A percentile compares a stretch with the other conserved stretches of the same genome.
These are phyloP conservation scores for Pseudococcus longispinus DNA, from an alignment of 2,888 invertebrate genomes.

Conservation along the genomic window DNA sequence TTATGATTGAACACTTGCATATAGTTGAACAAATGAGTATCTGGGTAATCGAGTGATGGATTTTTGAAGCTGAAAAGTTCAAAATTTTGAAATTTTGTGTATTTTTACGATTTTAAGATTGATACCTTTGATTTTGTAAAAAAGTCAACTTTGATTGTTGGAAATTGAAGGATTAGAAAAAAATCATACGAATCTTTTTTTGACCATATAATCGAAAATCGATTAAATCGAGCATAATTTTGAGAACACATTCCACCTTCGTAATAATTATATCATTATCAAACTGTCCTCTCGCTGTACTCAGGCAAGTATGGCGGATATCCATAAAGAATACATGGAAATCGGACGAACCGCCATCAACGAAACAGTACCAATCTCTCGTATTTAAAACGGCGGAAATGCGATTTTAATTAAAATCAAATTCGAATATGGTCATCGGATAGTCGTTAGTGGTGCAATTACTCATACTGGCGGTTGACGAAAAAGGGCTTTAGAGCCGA, in stretches of 20 bases:
- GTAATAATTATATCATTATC: not conserved
- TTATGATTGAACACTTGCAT: too few species aligned
- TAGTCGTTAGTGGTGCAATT: not conserved
- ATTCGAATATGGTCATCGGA: not conserved
- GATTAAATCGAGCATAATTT: not conserved
- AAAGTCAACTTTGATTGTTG: too few species aligned
- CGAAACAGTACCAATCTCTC: not conserved
- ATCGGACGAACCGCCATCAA: not conserved
- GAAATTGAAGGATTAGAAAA: too few species aligned
- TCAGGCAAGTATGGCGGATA: not conserved
- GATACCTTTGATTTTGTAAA: too few species aligned
- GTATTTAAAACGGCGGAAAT: not conserved
- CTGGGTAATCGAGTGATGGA: too few species aligned
- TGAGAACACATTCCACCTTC: not conserved
- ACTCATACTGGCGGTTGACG: not conserved
- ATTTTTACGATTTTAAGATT: too few species aligned
- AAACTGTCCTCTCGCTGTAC: not conserved
- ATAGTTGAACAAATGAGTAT: too few species aligned
- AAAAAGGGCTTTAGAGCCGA: not conserved
- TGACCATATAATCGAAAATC: not conserved
- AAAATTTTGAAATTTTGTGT: too few species aligned
- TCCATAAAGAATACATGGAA: not conserved
- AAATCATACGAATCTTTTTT: too few species aligned
- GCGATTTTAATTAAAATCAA: constrained; percentile 33
- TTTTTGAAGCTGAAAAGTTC: too few species aligned